Conservation (phyloP, 2,888 invertebrate species). For the Colostygia pectinataria region DNA sequence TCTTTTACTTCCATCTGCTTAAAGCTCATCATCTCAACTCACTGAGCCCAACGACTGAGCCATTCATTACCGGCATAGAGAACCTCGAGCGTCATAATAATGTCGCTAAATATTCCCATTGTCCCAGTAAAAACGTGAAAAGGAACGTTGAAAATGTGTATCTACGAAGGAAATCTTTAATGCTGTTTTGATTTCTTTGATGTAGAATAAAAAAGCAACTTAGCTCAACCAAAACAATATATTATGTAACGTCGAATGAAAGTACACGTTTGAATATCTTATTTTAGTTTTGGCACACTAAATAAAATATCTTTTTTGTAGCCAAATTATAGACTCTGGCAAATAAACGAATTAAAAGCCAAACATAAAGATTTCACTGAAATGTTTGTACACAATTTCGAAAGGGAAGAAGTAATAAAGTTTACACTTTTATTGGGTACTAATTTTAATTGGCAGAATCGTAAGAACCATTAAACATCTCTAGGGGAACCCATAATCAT, state of each 20-base stretch:
- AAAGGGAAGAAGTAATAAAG: slow-evolving; percentile 14
- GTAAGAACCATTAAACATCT: slow-evolving; percentile 22
- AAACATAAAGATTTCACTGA: slow-evolving; percentile 2
- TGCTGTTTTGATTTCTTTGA: neutral
- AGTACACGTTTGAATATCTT: too few relatives aligned
- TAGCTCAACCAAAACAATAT: too few relatives aligned
- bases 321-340: too few relatives aligned
- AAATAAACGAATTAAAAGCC: neutral
- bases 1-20: slow-evolving; percentile 7
- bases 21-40: slow-evolving; percentile 32
- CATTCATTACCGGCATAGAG: slow-evolving; percentile 32
- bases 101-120: slow-evolving; percentile 24
- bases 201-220: too few relatives aligned
- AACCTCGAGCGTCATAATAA: slow-evolving; percentile 29
- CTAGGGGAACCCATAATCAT: slow-evolving; percentile 28
- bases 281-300: too few relatives aligned
- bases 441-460: slow-evolving; percentile 20
- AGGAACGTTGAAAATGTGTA: slow-evolving; percentile 2
- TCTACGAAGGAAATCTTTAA: neutral
- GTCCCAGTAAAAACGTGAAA: slow-evolving; percentile 10
- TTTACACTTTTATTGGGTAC: slow-evolving; percentile 18
- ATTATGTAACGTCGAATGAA: too few relatives aligned
- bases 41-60: slow-evolving; percentile 24
- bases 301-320: too few relatives aligned
- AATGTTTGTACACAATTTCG: slow-evolving; percentile 14